phyloP scores from a whole-genome alignment of 2,113 vertebrate species.

The Rissa tridactyla region DNA sequence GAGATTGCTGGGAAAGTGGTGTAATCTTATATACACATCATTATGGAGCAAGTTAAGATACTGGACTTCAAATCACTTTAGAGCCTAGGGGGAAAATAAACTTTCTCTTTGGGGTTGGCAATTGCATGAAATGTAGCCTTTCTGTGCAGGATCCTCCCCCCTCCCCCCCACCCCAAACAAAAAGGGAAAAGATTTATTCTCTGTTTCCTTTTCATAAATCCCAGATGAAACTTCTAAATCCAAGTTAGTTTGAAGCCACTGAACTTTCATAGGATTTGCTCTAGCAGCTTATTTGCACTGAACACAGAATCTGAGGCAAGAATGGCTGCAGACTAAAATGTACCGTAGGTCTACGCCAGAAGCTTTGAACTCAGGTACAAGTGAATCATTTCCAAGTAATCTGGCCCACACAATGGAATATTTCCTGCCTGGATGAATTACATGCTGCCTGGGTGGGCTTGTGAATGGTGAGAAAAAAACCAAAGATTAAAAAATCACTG shows the following conservation, averaged over 20 bases:
- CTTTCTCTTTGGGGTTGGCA: not conserved
- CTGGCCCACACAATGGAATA: slow-evolving; percentile 44
- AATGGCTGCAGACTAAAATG: not conserved
- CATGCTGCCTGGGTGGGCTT: slow-evolving; percentile 52
- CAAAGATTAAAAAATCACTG: not conserved
- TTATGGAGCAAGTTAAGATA: not conserved
- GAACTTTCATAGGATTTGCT: not conserved
- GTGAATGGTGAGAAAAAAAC: not conserved
- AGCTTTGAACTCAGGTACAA: slow-evolving; percentile 55
- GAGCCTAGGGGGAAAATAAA: not conserved
- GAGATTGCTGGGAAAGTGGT: not conserved
- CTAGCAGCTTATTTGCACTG: not conserved
- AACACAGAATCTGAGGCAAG: slow-evolving; percentile 7
- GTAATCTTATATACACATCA: not conserved
- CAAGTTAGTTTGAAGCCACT: not conserved
- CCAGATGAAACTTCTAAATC: not conserved
- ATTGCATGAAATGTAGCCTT: not conserved
- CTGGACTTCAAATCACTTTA: not conserved
- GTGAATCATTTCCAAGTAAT: slow-evolving; percentile 49
- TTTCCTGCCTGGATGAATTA: slow-evolving; percentile 49
- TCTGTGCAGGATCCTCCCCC: not conserved
- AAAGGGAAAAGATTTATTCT: not conserved
- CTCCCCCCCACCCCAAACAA: not conserved
- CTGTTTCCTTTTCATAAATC: slow-evolving; percentile 2
- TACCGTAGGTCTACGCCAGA: not conserved